phyloP scores from a whole-genome alignment of 2,888 invertebrate species.

The Troides oblongomaculatus region DNA sequence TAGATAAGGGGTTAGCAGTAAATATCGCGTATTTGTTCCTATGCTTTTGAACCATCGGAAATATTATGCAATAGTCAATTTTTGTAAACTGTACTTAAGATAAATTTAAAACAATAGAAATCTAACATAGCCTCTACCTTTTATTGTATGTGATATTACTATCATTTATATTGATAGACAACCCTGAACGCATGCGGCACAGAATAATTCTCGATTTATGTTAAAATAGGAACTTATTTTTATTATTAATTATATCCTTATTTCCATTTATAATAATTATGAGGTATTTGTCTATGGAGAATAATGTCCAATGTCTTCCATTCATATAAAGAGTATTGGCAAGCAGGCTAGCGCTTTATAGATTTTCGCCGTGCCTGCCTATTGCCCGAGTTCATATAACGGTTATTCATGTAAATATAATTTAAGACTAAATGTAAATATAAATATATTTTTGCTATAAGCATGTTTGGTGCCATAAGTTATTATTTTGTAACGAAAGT shows the following conservation, averaged over 20 bases:
- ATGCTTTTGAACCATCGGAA: constrained; percentile 60
- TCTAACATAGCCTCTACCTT: constrained; percentile 22
- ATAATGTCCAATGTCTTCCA: constrained; percentile 60
- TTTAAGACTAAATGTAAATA: constrained; percentile 56
- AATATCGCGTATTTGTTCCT: constrained; percentile 68
- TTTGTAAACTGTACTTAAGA: constrained; percentile 71
- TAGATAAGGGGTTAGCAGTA: constrained; percentile 54
- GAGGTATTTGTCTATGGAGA: constrained; percentile 28
- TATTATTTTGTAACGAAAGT: constrained; percentile 62
- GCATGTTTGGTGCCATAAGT: constrained; percentile 77
- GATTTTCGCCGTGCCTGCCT: constrained; percentile 12
- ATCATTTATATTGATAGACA: constrained; percentile 30
- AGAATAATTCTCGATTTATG: constrained; percentile 11
- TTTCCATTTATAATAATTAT: constrained; percentile 31
- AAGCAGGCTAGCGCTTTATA: constrained; percentile 32
- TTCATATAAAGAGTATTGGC: constrained; percentile 41
- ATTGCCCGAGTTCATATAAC: constrained; percentile 25
- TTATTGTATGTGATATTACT: constrained; percentile 29
- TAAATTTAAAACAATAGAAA: constrained; percentile 48
- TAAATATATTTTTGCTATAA: constrained; percentile 62
- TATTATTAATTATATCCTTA: constrained; percentile 32
- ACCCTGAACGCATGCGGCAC: constrained; percentile 2
- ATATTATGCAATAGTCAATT: constrained; percentile 61
- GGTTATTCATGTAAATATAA: constrained; percentile 44
- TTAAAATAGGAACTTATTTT: constrained; percentile 18